These are phyloP conservation scores for Abscondita cerata DNA, from an alignment of 2,888 invertebrate species.

Conservation along the genomic window DNA sequence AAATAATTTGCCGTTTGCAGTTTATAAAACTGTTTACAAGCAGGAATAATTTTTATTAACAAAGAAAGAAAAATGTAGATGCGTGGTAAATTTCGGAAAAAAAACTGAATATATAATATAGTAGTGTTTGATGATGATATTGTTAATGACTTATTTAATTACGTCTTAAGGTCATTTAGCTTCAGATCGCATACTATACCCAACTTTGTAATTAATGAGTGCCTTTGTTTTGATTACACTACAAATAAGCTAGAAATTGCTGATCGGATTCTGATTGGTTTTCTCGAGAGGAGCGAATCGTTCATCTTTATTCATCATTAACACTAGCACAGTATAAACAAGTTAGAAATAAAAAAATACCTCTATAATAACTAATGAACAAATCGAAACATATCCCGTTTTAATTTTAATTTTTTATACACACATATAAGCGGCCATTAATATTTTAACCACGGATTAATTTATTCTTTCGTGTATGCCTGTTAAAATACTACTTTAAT, in stretches of 20 bases:
- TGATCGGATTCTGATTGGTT: conserved; percentile 56
- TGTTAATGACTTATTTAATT: conserved; percentile 56
- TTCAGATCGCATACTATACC: conserved; percentile 49
- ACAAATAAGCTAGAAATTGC: conserved; percentile 56
- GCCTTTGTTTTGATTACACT: conserved; percentile 57
- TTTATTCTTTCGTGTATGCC: conserved; percentile 1
- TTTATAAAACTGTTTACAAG: no score
- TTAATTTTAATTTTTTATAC: conserved; percentile 46
- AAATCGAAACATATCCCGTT: conserved; percentile 51
- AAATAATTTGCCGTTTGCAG: no score
- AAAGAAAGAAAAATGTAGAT: background rate
- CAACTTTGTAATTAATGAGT: conserved; percentile 56
- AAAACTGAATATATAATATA: no score
- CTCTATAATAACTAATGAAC: conserved; percentile 52
- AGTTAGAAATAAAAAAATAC: conserved; percentile 2
- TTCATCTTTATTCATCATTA: conserved; percentile 32
- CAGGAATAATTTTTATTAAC: no score
- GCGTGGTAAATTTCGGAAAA: conserved; percentile 16
- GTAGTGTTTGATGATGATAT: conserved; percentile 40
- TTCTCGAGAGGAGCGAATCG: conserved; percentile 44
- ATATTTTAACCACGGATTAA: conserved; percentile 6
- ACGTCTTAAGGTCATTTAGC: conserved; percentile 51
- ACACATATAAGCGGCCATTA: background rate
- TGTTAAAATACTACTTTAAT: no score
- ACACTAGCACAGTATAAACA: conserved; percentile 9